A percentile compares a stretch with the other conserved stretches of the same genome.
Evolutionary conservation across 2,113 vertebrate genomes (phyloP).

Genomic region (Meriones unguiculatus): DNA sequence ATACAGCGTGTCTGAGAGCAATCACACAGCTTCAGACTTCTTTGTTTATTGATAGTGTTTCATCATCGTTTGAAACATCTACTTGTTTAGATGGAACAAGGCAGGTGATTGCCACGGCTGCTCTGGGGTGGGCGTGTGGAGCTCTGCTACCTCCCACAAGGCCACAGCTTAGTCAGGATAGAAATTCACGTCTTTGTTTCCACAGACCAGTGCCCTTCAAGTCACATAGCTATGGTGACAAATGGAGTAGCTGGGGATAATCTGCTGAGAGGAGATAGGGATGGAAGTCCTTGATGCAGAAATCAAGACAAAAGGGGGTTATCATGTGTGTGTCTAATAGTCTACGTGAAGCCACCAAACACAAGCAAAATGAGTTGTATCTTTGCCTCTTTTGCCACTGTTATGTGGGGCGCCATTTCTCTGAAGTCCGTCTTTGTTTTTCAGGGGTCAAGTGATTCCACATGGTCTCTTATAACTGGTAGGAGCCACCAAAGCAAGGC

Average conservation of each 20-base stretch:
- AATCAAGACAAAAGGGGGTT: conserved; percentile 27
- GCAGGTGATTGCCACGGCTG: neutral
- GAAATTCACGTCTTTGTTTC: conserved; percentile 16
- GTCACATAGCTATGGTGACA: conserved; percentile 55
- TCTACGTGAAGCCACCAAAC: neutral
- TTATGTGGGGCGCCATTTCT: neutral
- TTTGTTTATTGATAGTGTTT: conserved; percentile 61
- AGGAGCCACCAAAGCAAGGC: neutral
- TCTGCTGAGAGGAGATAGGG: conserved; percentile 16
- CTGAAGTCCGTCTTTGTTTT: neutral
- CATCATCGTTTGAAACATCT: conserved; percentile 58
- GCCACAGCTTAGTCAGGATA: neutral
- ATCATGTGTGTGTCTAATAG: neutral
- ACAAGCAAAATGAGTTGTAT: neutral
- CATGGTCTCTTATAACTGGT: neutral
- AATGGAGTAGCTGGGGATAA: conserved; percentile 42
- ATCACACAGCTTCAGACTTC: neutral
- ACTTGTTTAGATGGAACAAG: conserved; percentile 14
- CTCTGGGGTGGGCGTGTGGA: neutral
- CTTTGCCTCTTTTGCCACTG: neutral
- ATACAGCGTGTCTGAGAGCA: neutral
- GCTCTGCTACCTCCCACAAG: neutral
- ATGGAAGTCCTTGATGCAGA: neutral
- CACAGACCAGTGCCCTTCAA: conserved; percentile 38
- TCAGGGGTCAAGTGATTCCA: conserved; percentile 21